Percentiles rank a stretch among this genome's conserved stretches.
phyloP scores from a whole-genome alignment of 2,113 vertebrate genomes.

The Bubo bubo region DNA sequence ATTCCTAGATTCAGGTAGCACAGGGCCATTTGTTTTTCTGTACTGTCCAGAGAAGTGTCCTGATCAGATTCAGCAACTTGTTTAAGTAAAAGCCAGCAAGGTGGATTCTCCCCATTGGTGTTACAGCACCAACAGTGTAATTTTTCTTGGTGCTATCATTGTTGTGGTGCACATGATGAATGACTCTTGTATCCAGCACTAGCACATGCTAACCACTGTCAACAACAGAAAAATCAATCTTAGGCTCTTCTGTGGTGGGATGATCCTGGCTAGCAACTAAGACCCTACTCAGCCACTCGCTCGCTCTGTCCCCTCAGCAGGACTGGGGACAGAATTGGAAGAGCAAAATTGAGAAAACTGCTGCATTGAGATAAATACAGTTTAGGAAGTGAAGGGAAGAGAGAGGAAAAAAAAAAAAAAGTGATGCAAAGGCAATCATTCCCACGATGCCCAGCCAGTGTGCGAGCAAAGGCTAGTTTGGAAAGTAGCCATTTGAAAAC shows the following conservation, averaged over 20 bases:
- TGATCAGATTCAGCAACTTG: not conserved
- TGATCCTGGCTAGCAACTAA: not conserved
- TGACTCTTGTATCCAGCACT: not conserved
- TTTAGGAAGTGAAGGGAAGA: not conserved
- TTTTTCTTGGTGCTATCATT: not conserved
- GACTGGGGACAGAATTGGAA: fast-evolving
- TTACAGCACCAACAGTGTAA: not conserved
- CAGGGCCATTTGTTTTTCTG: not conserved
- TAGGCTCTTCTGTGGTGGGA: not conserved
- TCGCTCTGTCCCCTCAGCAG: not conserved
- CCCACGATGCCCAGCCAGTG: not conserved
- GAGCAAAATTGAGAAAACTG: not conserved
- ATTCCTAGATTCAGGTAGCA: not conserved
- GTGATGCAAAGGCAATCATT: not conserved
- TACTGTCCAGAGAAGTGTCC: not conserved
- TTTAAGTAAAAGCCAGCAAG: not conserved
- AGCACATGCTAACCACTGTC: not conserved
- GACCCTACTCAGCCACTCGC: fast-evolving
- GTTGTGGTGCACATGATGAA: not conserved
- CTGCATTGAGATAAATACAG: not conserved
- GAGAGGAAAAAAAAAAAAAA: not conserved
- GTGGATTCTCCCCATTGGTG: not conserved
- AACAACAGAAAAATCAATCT: not conserved
- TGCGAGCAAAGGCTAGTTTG: not conserved
- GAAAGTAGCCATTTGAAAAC: not conserved